Percentiles rank a stretch among this genome's conserved stretches.
Conservation (phyloP, 1,140 invertebrate species). For the Bicyclus anynana region DNA sequence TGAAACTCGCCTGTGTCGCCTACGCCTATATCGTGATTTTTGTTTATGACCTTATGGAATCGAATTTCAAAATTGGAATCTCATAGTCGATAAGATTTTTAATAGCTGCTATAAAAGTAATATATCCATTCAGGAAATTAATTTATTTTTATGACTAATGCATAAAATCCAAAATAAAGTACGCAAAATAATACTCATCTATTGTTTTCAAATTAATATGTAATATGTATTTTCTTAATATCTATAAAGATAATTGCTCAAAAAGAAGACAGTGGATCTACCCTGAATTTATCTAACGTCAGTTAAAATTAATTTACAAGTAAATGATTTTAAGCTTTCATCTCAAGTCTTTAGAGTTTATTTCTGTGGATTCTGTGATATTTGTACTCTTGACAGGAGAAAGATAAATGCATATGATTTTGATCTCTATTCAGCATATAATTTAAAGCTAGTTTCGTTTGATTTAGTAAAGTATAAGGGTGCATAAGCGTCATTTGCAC, state of each 20-base stretch:
- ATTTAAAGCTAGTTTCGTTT: not conserved
- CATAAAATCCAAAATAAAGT: too few species aligned
- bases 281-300: not conserved
- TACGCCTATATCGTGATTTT: too few species aligned
- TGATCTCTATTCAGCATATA: not conserved
- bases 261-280: not conserved
- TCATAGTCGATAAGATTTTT: too few species aligned
- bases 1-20: too few species aligned
- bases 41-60: too few species aligned
- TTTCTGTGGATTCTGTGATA: not conserved
- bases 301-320: not conserved
- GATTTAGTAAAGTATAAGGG: not conserved
- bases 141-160: too few species aligned
- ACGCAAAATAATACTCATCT: too few species aligned
- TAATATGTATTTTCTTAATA: not conserved
- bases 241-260: not conserved
- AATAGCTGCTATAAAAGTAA: too few species aligned
- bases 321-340: not conserved
- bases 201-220: not conserved
- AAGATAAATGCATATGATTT: not conserved
- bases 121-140: too few species aligned
- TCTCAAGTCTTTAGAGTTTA: not conserved
- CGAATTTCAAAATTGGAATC: too few species aligned
- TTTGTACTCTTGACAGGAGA: not conserved
- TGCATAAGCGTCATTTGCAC: slow-evolving; percentile 27